Evolutionary conservation across 2,888 invertebrate genomes (phyloP).

Genomic region (Sesia apiformis): DNA sequence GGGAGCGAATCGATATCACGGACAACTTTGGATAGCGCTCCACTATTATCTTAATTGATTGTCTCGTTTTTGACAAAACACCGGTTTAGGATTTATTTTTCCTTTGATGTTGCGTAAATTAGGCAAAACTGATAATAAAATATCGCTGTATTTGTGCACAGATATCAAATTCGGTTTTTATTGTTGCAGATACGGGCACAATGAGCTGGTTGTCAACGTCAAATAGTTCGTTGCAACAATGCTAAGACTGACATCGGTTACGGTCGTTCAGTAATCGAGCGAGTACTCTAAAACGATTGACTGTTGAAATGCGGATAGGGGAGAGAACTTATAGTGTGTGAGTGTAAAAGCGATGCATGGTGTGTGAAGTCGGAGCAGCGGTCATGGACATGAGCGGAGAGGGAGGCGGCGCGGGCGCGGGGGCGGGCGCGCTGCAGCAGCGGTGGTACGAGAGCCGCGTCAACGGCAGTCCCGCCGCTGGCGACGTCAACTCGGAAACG

Average conservation of each 20-base stretch:
- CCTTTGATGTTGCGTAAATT: constrained; percentile 39
- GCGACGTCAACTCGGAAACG: constrained; percentile 63
- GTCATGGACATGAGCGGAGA: constrained; percentile 72
- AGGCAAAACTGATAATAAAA: background rate
- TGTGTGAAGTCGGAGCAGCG: constrained; percentile 64
- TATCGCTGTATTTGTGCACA: constrained; percentile 7
- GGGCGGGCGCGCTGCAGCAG: constrained; percentile 63
- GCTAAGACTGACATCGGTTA: constrained; percentile 34
- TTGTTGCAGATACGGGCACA: constrained; percentile 48
- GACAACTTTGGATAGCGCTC: constrained; percentile 55
- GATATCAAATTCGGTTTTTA: background rate
- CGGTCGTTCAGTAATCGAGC: constrained; percentile 27
- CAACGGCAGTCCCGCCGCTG: constrained; percentile 69
- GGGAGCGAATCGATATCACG: constrained; percentile 64
- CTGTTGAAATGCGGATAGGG: constrained; percentile 58
- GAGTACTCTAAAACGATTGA: constrained; percentile 19
- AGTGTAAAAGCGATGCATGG: constrained; percentile 70
- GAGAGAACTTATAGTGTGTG: constrained; percentile 65
- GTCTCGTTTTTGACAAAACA: constrained; percentile 58
- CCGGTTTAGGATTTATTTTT: constrained; percentile 23
- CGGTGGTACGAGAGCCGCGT: constrained; percentile 73
- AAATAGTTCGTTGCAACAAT: constrained; percentile 16
- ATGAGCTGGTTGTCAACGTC: constrained; percentile 29
- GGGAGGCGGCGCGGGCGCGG: constrained; percentile 55
- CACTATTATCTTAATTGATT: constrained; percentile 70